A percentile compares a stretch with the other conserved stretches of the same genome.
These are phyloP conservation scores for Callocephalon fimbriatum DNA, from an alignment of 2,113 vertebrate species.

Conservation along the genomic window DNA sequence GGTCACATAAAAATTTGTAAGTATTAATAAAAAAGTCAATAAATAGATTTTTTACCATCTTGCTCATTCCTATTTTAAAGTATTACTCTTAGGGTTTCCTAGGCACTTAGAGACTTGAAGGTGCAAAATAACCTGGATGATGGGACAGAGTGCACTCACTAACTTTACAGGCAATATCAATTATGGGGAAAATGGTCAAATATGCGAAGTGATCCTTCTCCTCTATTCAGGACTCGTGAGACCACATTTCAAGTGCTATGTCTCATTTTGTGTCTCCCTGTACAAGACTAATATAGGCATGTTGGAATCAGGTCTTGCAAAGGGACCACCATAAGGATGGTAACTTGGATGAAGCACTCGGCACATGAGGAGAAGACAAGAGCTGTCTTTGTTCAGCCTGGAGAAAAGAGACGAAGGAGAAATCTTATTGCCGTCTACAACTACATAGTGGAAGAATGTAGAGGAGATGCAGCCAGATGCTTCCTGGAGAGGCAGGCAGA, in stretches of 20 bases:
- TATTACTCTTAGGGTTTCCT: background rate
- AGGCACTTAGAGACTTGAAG: background rate
- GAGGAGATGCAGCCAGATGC: background rate
- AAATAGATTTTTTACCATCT: background rate
- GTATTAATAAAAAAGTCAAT: background rate
- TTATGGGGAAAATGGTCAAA: background rate
- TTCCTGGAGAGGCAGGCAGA: background rate
- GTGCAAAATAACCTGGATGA: background rate
- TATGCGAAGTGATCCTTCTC: background rate
- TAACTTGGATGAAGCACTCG: fast-evolving
- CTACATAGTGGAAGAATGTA: fast-evolving
- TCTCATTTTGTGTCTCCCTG: fast-evolving
- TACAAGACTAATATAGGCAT: fast-evolving
- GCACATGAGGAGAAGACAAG: background rate
- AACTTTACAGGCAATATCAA: background rate
- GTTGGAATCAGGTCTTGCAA: background rate
- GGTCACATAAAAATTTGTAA: background rate
- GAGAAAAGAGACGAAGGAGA: background rate
- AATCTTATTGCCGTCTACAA: background rate
- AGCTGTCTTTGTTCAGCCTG: background rate
- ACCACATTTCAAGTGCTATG: background rate
- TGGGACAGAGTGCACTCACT: background rate
- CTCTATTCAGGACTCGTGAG: background rate
- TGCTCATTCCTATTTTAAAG: background rate
- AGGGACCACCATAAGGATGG: background rate